These are phyloP conservation scores for Bombylius major DNA, from an alignment of 2,888 invertebrate genomes.

Conservation along the genomic window DNA sequence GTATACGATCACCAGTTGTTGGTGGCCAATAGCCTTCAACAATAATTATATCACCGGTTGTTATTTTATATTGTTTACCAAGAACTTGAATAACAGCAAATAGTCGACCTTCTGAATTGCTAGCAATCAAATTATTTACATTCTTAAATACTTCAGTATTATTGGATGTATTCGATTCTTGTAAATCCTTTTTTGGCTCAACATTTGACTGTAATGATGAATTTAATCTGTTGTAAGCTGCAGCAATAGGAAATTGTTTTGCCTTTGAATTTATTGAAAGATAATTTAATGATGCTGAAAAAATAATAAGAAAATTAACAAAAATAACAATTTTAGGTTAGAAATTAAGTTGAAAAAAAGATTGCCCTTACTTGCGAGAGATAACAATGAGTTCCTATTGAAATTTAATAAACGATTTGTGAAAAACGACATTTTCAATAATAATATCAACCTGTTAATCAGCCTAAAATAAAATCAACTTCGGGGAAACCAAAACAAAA, in stretches of 20 bases:
- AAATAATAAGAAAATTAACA: not conserved
- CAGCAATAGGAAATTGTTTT: not conserved
- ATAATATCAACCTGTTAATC: no score
- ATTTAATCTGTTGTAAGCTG: not conserved
- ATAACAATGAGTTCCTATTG: not conserved
- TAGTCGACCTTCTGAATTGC: constrained; percentile 25
- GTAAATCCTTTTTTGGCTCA: no score
- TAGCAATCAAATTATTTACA: constrained; percentile 24
- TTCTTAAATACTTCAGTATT: constrained; percentile 17
- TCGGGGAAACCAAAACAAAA: no score
- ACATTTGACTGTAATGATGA: not conserved
- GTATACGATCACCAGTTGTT: constrained; percentile 62
- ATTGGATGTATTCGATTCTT: not conserved
- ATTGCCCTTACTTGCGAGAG: not conserved
- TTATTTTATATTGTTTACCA: constrained; percentile 76
- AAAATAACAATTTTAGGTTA: not conserved
- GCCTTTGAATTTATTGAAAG: not conserved
- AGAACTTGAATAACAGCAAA: constrained; percentile 73
- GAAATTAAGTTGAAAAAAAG: not conserved
- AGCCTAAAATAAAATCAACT: no score
- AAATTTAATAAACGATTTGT: not conserved
- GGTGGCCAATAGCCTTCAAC: constrained; percentile 78
- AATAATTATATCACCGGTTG: constrained; percentile 71
- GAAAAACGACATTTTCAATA: not conserved
- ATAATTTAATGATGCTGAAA: not conserved